Conservation (phyloP, 2,113 vertebrate genomes). For the Aspiorhynchus laticeps region DNA sequence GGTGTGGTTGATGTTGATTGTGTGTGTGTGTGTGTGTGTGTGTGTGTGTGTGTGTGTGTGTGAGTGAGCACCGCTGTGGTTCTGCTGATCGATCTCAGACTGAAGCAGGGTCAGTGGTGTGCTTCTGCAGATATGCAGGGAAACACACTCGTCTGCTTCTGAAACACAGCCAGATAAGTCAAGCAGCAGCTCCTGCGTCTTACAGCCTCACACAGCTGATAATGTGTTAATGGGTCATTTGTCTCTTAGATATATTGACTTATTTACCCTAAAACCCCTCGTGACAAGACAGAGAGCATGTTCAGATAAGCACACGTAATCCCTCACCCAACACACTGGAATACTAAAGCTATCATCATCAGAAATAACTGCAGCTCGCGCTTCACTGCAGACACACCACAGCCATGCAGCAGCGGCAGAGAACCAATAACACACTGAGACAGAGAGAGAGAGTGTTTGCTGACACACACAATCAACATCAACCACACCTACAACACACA, state of each 20-base stretch:
- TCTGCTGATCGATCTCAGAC: not conserved
- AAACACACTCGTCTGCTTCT: not conserved
- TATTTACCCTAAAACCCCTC: constrained; percentile 15
- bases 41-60: too few species aligned
- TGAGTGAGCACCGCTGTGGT: not conserved
- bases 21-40: too few species aligned
- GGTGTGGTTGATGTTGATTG: too few species aligned
- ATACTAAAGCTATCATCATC: not conserved
- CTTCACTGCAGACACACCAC: not conserved
- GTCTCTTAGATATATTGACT: constrained; percentile 19
- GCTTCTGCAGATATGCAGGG: not conserved
- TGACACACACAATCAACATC: not conserved
- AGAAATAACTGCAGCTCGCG: not conserved
- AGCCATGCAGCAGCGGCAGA: not conserved
- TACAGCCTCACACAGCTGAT: not conserved
- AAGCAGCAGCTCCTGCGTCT: not conserved
- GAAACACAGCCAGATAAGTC: not conserved
- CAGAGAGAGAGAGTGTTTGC: not conserved
- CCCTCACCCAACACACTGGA: not conserved
- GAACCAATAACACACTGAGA: not conserved
- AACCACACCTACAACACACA: not conserved
- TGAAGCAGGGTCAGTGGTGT: not conserved
- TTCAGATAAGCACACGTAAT: constrained; percentile 23
- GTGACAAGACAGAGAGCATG: constrained; percentile 15
- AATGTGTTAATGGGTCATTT: constrained; percentile 10